phyloP scores from a whole-genome alignment of 2,797 vertebrate genomes.

The Aulostomus chinensis region DNA sequence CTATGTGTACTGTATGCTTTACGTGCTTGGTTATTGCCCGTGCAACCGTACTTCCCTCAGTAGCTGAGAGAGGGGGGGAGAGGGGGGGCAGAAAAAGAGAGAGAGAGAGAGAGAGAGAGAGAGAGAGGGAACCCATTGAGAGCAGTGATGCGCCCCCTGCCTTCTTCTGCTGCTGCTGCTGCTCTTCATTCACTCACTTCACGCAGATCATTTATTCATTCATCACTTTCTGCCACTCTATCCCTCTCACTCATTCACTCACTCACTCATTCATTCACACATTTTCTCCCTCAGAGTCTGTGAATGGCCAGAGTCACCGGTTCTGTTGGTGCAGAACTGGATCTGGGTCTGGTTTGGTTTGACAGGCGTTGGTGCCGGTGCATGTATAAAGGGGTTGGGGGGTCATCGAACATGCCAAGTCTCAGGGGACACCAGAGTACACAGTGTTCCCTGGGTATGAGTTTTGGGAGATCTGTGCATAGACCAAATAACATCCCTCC shows the following conservation, averaged over 20 bases:
- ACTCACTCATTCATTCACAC: constrained; percentile 60
- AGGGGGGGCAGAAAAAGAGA: too few relatives aligned
- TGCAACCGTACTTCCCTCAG: constrained; percentile 51
- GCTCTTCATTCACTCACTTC: constrained; percentile 50
- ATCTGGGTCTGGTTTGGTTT: not conserved
- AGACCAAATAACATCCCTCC: constrained; percentile 43
- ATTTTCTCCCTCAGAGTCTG: constrained; percentile 23
- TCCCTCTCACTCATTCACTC: not conserved
- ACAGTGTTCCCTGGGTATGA: constrained; percentile 60
- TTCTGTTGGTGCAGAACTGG: constrained; percentile 1
- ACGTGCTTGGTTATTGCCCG: constrained; percentile 47
- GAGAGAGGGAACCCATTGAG: constrained; percentile 37
- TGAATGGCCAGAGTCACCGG: constrained; percentile 52
- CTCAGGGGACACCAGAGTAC: constrained; percentile 55
- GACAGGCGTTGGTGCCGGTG: not conserved
- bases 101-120: not conserved
- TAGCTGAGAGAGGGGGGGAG: constrained; percentile 9
- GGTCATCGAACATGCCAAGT: constrained; percentile 8
- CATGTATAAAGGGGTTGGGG: not conserved
- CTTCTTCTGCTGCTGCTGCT: constrained; percentile 7
- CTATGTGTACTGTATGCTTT: constrained; percentile 40
- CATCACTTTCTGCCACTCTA: constrained; percentile 9
- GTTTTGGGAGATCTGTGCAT: constrained; percentile 62
- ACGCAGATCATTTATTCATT: constrained; percentile 46
- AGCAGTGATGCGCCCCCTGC: constrained; percentile 20